phyloP scores from a whole-genome alignment of 2,113 vertebrate genomes.

The Stercorarius parasiticus region DNA sequence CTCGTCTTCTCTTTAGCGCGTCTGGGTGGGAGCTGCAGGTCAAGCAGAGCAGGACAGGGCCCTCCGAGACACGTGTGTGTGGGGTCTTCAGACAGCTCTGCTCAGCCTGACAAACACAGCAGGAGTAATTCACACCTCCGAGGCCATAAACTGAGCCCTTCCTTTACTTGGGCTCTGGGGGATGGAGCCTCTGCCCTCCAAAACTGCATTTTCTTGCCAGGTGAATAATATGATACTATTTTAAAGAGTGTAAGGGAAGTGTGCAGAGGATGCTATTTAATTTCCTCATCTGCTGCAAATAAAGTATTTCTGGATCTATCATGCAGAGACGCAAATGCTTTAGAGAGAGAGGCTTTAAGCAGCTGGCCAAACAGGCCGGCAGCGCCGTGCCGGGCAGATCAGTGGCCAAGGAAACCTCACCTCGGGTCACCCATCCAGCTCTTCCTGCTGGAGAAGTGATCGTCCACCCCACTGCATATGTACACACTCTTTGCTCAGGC shows the following conservation, averaged over 20 bases:
- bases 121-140: background rate
- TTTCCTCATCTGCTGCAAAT: background rate
- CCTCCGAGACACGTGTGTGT: accelerated
- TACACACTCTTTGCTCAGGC: background rate
- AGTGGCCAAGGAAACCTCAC: background rate
- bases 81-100: background rate
- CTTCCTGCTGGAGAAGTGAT: background rate
- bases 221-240: background rate
- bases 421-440: accelerated
- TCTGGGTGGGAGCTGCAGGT: background rate
- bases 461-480: background rate
- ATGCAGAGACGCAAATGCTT: accelerated
- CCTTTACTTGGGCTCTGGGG: background rate
- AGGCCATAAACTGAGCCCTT: background rate
- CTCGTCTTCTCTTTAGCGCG: background rate
- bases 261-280: background rate
- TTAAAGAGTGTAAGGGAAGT: background rate
- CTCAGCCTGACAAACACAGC: background rate
- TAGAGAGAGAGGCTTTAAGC: background rate
- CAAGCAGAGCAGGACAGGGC: background rate
- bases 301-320: background rate
- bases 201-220: background rate
- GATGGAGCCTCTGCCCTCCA: background rate
- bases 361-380: background rate
- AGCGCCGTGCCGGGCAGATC: accelerated